Conservation (phyloP, 92 coral and sea anemone species). For the Palythoa grandiflora region DNA sequence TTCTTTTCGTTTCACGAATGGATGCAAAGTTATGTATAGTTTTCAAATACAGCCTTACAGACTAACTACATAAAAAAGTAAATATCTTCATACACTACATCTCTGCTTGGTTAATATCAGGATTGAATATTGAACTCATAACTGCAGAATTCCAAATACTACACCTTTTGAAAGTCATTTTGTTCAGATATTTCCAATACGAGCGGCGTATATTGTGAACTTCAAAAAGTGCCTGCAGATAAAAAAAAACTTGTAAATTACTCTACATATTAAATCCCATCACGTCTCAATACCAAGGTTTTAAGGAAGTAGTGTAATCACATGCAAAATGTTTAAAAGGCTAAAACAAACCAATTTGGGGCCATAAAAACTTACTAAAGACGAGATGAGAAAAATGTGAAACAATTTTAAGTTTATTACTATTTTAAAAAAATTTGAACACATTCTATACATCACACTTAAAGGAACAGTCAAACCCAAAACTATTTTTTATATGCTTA, state of each 20-base stretch:
- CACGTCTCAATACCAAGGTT: no score
- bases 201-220: conserved; percentile 85
- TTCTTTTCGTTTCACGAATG: not conserved
- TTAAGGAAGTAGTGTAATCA: no score
- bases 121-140: conserved; percentile 26
- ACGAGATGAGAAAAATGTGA: no score
- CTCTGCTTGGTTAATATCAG: conserved; percentile 71
- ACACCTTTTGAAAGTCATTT: conserved; percentile 84
- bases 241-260: not conserved
- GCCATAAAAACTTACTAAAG: no score
- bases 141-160: conserved; percentile 42
- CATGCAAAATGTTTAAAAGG: no score
- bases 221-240: conserved; percentile 75
- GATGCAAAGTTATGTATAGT: not conserved
- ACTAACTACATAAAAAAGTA: not conserved
- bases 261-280: not conserved
- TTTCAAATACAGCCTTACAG: not conserved
- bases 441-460: no score
- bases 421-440: no score
- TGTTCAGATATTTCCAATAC: conserved; percentile 85
- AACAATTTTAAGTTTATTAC: no score
- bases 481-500: no score
- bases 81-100: conserved; percentile 33
- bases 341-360: no score
- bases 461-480: no score